Conservation (phyloP, 2,888 invertebrate species). For the Lottia gigantea region DNA sequence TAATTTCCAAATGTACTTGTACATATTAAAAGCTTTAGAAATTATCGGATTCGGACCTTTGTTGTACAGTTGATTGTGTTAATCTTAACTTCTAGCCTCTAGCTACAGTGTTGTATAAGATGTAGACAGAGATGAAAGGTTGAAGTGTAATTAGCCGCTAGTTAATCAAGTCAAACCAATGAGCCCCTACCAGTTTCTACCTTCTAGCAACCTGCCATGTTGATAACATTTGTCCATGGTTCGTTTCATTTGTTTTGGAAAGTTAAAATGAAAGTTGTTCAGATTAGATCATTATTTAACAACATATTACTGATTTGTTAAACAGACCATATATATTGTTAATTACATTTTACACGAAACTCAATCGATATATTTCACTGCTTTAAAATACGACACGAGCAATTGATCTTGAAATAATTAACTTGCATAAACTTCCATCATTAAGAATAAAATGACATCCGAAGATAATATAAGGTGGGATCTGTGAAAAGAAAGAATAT, state of each 20-base stretch:
- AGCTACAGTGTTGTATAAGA: conserved; percentile 1
- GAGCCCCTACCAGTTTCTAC: background rate
- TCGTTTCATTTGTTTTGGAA: conserved; percentile 7
- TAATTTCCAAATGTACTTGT: background rate
- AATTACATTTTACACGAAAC: no score
- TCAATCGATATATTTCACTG: no score
- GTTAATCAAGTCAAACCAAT: background rate
- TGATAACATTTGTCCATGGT: conserved; percentile 6
- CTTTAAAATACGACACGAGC: no score
- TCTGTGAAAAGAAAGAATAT: no score
- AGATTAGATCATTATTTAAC: background rate
- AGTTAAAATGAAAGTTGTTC: background rate
- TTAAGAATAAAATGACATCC: no score
- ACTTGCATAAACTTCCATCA: no score
- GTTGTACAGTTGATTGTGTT: background rate
- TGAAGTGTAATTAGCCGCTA: background rate
- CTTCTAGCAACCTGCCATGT: background rate
- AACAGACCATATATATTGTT: background rate
- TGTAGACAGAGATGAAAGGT: background rate
- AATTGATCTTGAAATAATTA: no score
- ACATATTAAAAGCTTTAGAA: background rate
- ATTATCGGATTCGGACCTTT: background rate
- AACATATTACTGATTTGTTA: background rate
- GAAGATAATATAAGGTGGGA: no score
- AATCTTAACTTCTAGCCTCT: background rate